Base-by-base conservation (phyloP, 1,140 invertebrate genomes). In the Phymastichus coffea region DNA sequence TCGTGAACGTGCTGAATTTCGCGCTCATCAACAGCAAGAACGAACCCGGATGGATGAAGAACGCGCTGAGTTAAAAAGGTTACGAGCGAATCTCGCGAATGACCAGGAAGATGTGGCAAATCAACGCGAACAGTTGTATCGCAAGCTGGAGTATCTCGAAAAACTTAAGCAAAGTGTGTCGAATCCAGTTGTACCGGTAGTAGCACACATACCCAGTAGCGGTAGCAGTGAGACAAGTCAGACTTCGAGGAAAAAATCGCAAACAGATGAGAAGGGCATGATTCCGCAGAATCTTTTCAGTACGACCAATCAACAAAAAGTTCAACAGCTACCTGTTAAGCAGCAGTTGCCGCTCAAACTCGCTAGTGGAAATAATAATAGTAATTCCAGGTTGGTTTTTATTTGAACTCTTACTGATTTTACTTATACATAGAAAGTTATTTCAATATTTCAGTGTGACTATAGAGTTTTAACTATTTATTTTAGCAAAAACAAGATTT, bases 281-380 rank as follows among this genome's bases (percentile, higher is more conserved):
- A 81, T 91, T 40, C 88, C 89, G 0, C 69, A 88, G 12, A 90
- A 93, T 77, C 72, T 93, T 48, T 85, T 92, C 25, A 92, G 90
- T 75, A 86, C 91, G 33, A 90, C 87, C 26, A 93, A 93, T 80
- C 89, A 92, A 69, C 88, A 91, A 61, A 93, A 93, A 71, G 84
- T 86, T 1, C 82, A 82, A 30, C 75, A 78, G 63, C 70, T 85
- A 46, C 81, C 83, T 47, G 85, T 93, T 1, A 92, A 91, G 67
- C 92, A 94, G 68, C 92, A 94, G 74, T 74, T 95, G 51, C 92
- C 92, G 6, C 78, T 94, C 46, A 94, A 94, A 72, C 77, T 95
- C n/a, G 76, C 88, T 70, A 64, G 85, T 74, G 58, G 74, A 70
- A 68, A 80, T 77, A 73, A 82, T 72, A 78, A 64, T 53, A 68